Evolutionary conservation across 2,113 vertebrate species (phyloP).

Genomic region (Oreocharis arfaki): DNA sequence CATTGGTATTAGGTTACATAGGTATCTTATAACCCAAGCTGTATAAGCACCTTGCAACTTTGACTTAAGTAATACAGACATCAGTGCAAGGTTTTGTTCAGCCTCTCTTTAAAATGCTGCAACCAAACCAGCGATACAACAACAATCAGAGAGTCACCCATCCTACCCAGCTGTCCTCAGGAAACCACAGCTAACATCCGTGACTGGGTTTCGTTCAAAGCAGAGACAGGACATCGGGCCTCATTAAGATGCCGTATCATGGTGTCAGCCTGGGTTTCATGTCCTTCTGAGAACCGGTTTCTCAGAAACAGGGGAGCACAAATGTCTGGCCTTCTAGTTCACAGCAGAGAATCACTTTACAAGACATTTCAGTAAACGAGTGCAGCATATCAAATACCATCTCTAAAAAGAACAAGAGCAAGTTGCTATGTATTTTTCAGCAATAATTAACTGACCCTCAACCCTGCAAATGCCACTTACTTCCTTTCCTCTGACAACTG

Average conservation of each 20-base stretch:
- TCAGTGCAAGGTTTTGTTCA: neutral
- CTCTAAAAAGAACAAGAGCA: neutral
- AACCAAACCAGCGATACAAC: neutral
- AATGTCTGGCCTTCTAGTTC: neutral
- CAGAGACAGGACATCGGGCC: neutral
- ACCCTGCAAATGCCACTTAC: neutral
- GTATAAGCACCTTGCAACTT: too few species aligned
- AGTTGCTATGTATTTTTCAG: constrained; percentile 62
- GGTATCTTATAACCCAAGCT: too few species aligned
- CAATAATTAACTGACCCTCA: constrained; percentile 54
- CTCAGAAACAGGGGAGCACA: constrained; percentile 12
- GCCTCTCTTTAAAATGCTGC: neutral
- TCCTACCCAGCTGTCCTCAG: neutral
- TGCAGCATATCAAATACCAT: neutral
- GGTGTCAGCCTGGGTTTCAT: neutral
- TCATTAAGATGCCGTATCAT: neutral
- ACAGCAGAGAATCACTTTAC: neutral
- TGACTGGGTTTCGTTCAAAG: neutral
- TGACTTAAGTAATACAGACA: too few species aligned
- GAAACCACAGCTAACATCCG: neutral
- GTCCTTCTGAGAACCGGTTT: neutral
- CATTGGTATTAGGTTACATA: too few species aligned
- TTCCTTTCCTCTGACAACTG: neutral
- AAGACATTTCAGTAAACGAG: constrained; percentile 17
- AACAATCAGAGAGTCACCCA: neutral